Evolutionary conservation across 2,888 invertebrate genomes (phyloP).

Genomic region (Polyommatus icarus): DNA sequence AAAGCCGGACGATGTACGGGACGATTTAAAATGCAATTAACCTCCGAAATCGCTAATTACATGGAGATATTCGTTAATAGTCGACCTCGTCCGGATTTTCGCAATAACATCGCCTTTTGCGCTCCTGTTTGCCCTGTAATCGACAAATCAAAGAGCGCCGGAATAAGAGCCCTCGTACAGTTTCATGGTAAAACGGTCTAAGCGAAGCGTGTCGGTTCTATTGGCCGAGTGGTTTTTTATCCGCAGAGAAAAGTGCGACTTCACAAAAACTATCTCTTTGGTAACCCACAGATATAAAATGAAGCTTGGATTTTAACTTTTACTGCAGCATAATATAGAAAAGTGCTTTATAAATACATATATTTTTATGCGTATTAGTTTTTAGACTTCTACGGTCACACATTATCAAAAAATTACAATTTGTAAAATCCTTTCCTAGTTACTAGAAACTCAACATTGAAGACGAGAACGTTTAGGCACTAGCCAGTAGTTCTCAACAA

Average conservation of each 20-base stretch:
- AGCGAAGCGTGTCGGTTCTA: constrained; percentile 27
- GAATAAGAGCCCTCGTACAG: constrained; percentile 34
- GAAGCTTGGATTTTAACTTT: background rate
- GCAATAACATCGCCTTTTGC: constrained; percentile 42
- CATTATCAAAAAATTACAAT: too few relatives aligned
- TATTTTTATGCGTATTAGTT: background rate
- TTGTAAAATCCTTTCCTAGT: too few relatives aligned
- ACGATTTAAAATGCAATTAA: constrained; percentile 67
- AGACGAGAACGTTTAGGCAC: too few relatives aligned
- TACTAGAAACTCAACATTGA: too few relatives aligned
- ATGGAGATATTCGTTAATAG: constrained; percentile 60
- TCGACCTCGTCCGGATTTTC: constrained; percentile 38
- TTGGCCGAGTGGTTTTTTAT: constrained; percentile 19
- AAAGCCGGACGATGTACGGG: constrained; percentile 41
- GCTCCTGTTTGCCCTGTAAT: constrained; percentile 42
- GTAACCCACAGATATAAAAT: background rate
- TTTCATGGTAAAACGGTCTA: constrained; percentile 23
- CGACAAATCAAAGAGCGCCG: constrained; percentile 43
- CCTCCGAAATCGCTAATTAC: constrained; percentile 62
- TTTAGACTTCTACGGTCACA: too few relatives aligned
- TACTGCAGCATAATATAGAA: background rate
- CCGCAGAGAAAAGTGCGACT: constrained; percentile 1
- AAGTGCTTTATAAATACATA: background rate
- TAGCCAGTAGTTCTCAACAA: background rate
- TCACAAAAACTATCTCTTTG: background rate